Evolutionary conservation across 2,113 vertebrate species (phyloP).

Genomic region (Ammodytes dubius): DNA sequence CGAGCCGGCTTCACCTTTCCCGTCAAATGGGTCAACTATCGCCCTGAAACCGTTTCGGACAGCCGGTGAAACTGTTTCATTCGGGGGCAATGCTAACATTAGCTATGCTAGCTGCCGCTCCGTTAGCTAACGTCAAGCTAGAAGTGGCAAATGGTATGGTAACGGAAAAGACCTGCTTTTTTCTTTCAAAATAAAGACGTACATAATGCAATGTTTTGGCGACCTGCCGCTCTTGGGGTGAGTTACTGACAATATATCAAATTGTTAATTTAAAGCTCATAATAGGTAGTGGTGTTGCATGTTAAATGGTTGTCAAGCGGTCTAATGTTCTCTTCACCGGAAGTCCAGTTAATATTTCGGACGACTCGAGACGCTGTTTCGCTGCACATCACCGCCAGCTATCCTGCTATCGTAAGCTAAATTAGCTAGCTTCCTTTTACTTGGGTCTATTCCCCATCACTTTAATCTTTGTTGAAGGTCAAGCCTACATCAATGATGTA

Average conservation of each 20-base stretch:
- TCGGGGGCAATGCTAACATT: constrained; percentile 57
- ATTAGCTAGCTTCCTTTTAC: constrained; percentile 64
- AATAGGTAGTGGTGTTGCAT: background rate
- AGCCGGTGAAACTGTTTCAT: constrained; percentile 20
- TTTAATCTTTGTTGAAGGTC: constrained; percentile 71
- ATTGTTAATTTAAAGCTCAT: accelerated
- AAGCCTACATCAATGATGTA: background rate
- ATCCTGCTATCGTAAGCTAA: constrained; percentile 61
- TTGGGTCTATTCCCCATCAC: constrained; percentile 66
- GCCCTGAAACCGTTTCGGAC: background rate
- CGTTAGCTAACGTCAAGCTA: constrained; percentile 52
- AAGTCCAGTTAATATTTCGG: constrained; percentile 36
- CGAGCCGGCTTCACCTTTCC: accelerated
- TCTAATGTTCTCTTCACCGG: constrained; percentile 44
- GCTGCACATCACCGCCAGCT: constrained; percentile 41
- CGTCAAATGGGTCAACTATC: background rate
- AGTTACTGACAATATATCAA: accelerated
- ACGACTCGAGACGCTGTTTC: background rate
- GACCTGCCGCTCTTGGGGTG: accelerated
- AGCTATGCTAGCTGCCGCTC: constrained; percentile 63
- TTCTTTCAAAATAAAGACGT: constrained; percentile 27
- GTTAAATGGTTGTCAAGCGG: background rate
- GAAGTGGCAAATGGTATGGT: background rate
- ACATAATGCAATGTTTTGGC: accelerated
- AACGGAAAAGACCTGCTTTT: constrained; percentile 9